These are phyloP conservation scores for Cryptus viduatorius DNA, from an alignment of 2,888 invertebrate genomes.

Conservation along the genomic window DNA sequence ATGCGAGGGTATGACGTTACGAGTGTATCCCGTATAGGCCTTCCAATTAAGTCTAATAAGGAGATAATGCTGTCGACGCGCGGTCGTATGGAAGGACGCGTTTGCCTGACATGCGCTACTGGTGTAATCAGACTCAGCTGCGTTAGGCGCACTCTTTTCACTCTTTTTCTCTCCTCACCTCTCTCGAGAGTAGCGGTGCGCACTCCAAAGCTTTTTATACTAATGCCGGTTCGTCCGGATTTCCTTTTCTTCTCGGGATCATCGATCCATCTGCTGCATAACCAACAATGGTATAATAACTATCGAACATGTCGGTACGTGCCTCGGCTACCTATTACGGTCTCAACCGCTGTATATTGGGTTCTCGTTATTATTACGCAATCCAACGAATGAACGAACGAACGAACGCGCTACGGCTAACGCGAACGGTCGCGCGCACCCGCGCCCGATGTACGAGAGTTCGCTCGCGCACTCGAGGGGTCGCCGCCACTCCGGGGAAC, in stretches of 20 bases:
- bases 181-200: background rate
- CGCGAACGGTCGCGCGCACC: conserved; percentile 5
- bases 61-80: conserved; percentile 52
- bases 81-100: conserved; percentile 44
- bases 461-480: conserved; percentile 56
- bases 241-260: conserved; percentile 36
- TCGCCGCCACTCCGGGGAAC: conserved; percentile 69
- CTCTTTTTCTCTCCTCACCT: background rate
- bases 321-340: conserved; percentile 7
- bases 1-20: conserved; percentile 26
- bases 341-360: background rate
- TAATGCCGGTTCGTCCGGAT: conserved; percentile 19
- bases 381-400: conserved; percentile 7
- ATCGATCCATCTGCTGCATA: conserved; percentile 40
- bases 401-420: conserved; percentile 2
- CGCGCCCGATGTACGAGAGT: background rate
- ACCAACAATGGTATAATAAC: conserved; percentile 28
- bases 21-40: conserved; percentile 45
- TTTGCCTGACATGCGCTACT: conserved; percentile 10
- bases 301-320: conserved; percentile 26
- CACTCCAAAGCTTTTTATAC: conserved; percentile 19
- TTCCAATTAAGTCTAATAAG: conserved; percentile 61
- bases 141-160: conserved; percentile 17
- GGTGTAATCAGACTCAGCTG: conserved; percentile 36
- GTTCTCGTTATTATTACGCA: conserved; percentile 44